phyloP scores from a whole-genome alignment of 2,113 vertebrate genomes.

The Alligator mississippiensis region DNA sequence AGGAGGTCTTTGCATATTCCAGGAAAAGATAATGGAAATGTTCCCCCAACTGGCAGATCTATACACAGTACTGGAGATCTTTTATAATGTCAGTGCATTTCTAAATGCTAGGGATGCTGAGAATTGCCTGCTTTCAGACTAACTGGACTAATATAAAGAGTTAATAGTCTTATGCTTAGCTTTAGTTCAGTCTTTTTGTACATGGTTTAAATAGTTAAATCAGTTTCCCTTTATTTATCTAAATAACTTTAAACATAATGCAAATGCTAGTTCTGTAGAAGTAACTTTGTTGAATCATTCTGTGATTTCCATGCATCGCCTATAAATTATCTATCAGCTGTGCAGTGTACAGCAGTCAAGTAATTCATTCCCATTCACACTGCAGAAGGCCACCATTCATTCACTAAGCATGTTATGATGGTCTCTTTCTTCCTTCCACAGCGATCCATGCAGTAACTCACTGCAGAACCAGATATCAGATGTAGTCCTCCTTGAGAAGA shows the following conservation, averaged over 20 bases:
- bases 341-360: neutral
- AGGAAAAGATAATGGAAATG: neutral
- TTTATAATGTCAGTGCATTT: neutral
- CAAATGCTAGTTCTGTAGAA: neutral
- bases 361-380: neutral
- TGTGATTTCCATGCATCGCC: neutral
- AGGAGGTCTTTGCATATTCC: neutral
- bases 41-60: neutral
- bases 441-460: neutral
- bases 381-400: neutral
- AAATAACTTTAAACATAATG: neutral
- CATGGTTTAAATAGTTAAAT: neutral
- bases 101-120: neutral
- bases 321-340: neutral
- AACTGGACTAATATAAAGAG: neutral
- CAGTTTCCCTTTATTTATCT: neutral
- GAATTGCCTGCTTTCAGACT: neutral
- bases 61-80: neutral
- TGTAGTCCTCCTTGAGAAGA: rapidly evolving
- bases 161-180: neutral
- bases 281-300: neutral
- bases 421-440: neutral
- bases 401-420: neutral
- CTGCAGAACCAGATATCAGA: neutral
- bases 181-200: neutral